Percentiles rank a stretch among this genome's conserved stretches.
Conservation (phyloP, 1,140 invertebrate species). For the Lordiphosa stackelbergi region DNA sequence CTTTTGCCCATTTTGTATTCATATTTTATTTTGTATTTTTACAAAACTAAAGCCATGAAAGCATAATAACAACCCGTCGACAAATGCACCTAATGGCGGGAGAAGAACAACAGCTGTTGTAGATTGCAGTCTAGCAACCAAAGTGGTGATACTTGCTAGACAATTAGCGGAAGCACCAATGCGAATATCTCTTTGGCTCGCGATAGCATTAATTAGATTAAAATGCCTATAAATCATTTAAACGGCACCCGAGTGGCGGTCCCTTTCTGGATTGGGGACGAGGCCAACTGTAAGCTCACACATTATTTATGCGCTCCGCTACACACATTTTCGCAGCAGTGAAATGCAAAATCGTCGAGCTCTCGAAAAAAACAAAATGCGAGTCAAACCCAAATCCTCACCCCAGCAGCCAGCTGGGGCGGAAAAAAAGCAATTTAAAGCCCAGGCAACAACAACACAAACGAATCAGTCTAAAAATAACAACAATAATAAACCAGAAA, state of each 20-base stretch:
- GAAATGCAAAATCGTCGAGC: slow-evolving; percentile 60
- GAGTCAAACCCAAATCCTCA: slow-evolving; percentile 12
- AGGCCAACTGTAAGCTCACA: slow-evolving; percentile 60
- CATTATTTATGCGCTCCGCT: slow-evolving; percentile 68
- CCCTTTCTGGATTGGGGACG: slow-evolving; percentile 2
- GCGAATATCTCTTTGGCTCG: slow-evolving; percentile 16
- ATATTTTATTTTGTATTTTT: slow-evolving; percentile 49
- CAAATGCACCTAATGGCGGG: slow-evolving; percentile 53
- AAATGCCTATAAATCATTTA: slow-evolving; percentile 64
- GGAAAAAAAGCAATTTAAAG: slow-evolving; percentile 55
- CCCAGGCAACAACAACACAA: slow-evolving; percentile 19
- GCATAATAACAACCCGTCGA: slow-evolving; percentile 58
- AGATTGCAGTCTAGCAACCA: not conserved
- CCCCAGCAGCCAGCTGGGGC: slow-evolving; percentile 1
- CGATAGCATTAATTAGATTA: slow-evolving; percentile 72
- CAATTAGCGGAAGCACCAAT: slow-evolving; percentile 48
- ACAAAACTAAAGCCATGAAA: slow-evolving; percentile 68
- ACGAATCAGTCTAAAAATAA: slow-evolving; percentile 60
- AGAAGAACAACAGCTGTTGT: slow-evolving; percentile 20
- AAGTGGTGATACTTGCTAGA: slow-evolving; percentile 26
- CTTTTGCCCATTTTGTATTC: slow-evolving; percentile 46
- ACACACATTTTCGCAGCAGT: slow-evolving; percentile 58
- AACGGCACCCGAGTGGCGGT: slow-evolving; percentile 51
- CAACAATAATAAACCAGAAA: slow-evolving; percentile 33
- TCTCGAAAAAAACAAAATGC: slow-evolving; percentile 4